A percentile compares a stretch with the other conserved stretches of the same genome.
phyloP scores from a whole-genome alignment of 2,888 invertebrate species.

The Nasonia oneida region DNA sequence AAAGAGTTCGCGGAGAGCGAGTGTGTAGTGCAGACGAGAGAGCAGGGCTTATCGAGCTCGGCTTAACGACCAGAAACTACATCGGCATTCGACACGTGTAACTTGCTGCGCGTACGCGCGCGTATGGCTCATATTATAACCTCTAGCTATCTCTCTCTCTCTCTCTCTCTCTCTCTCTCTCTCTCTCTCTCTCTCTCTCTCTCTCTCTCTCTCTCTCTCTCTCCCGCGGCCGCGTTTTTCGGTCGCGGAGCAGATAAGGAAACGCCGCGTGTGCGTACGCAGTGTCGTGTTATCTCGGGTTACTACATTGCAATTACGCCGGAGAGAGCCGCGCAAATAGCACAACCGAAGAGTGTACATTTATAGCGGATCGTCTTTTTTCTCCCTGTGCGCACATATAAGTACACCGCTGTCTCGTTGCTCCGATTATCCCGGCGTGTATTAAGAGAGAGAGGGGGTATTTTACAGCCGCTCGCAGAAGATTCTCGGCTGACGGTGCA shows the following conservation, averaged over 20 bases:
- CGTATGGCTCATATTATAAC: neutral
- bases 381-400: neutral
- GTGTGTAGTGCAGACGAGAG: neutral
- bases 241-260: conserved; percentile 12
- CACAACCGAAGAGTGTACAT: neutral
- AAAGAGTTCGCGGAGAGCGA: conserved; percentile 10
- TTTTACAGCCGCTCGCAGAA: too few relatives aligned
- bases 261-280: neutral
- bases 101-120: neutral
- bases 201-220: conserved; percentile 8
- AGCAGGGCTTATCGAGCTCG: conserved; percentile 43
- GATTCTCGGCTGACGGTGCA: neutral
- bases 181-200: neutral
- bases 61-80: conserved; percentile 54
- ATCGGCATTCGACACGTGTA: conserved; percentile 57
- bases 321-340: conserved; percentile 18
- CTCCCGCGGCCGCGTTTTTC: conserved; percentile 14
- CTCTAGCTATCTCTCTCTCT: too few relatives aligned
- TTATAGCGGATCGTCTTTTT: neutral
- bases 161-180: neutral
- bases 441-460: too few relatives aligned
- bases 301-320: conserved; percentile 55
- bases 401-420: neutral
- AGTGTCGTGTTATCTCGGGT: conserved; percentile 41
- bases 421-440: too few relatives aligned